Evolutionary conservation across 1,140 invertebrate genomes (phyloP), one percentile per base, ranked within the genome.

Genomic region (Leptinotarsa defecta): DNA sequence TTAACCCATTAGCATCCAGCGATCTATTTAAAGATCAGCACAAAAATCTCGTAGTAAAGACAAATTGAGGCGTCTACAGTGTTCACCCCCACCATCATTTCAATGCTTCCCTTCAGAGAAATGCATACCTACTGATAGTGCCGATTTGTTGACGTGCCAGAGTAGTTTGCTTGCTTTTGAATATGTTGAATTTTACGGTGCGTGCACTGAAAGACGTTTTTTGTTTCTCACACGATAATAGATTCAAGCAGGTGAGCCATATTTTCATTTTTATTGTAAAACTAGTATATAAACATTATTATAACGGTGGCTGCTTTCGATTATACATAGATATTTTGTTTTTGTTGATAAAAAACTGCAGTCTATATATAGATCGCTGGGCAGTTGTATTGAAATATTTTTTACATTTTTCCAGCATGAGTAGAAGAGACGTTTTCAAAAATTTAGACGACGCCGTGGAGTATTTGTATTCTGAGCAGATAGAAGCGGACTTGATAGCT

Each of bases 401-500:
- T n/a, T 57, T 57, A 57, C 4, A 57, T 57, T 57, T 57, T 57
- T 57, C 49, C 13, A 57, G 49, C 49, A 57, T 57, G 49, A 57
- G 49, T 57, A 57, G 49, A 19, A 65, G 71, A 73, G 13, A 73
- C 43, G 15, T 48, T 63, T 78, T 78, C 49, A 71, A 73, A 68
- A 73, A 49, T 22, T 57, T 78, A 22, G 72, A 68, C 34, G 72
- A 75, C 57, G 71, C 73, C 34, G 43, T 68, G 11, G 73, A 74
- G 20, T 77, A 78, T 73, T 62, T 65, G 13, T 74, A 65, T 64
- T 78, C 77, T 13, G 62, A 68, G 68, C 24, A 77, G 15, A 77
- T 76, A 22, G 70, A 77, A 57, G 74, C 64, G 27, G 77, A 78
- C 48, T 77, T 73, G 13, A 43, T 74, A 68, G 69, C 68, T 48